Evolutionary conservation across 2,797 vertebrate species (phyloP).

Genomic region (Psittacula derbiana): DNA sequence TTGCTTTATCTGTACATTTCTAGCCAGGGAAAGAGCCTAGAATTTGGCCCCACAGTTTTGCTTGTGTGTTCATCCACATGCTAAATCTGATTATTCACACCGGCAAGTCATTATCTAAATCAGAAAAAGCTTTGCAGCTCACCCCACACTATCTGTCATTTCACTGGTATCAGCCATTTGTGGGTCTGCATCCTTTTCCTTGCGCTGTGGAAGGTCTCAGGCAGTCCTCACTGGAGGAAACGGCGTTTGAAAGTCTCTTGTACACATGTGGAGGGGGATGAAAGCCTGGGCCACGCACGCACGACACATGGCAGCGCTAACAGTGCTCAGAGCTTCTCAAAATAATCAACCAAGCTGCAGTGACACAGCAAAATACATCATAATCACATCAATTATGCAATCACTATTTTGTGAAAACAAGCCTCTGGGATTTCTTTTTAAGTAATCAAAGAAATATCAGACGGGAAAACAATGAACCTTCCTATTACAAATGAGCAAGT

Average conservation of each 20-base stretch:
- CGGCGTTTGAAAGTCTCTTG: not conserved
- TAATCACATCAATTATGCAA: slow-evolving; percentile 57
- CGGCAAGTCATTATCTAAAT: not conserved
- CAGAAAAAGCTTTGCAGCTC: not conserved
- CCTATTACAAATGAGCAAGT: not conserved
- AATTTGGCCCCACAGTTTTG: not conserved
- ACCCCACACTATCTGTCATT: fast-evolving
- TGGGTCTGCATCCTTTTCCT: not conserved
- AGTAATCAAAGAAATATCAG: slow-evolving; percentile 62
- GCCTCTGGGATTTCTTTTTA: slow-evolving; percentile 61
- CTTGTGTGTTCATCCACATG: not conserved
- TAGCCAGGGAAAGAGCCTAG: not conserved
- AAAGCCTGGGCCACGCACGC: not conserved
- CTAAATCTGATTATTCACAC: not conserved
- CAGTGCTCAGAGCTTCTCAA: slow-evolving; percentile 39
- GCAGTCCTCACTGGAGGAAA: not conserved
- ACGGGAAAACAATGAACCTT: slow-evolving; percentile 44
- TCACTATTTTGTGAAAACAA: slow-evolving; percentile 65
- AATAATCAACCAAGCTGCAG: slow-evolving; percentile 34
- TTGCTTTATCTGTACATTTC: not conserved
- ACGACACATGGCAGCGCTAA: slow-evolving; percentile 19
- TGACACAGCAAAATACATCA: slow-evolving; percentile 57
- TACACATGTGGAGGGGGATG: not conserved
- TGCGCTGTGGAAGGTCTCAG: fast-evolving
- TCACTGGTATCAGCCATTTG: not conserved